Percentiles rank a stretch among this genome's conserved stretches.
Conservation (phyloP, 2,113 vertebrate genomes). For the Megaleporinus macrocephalus region DNA sequence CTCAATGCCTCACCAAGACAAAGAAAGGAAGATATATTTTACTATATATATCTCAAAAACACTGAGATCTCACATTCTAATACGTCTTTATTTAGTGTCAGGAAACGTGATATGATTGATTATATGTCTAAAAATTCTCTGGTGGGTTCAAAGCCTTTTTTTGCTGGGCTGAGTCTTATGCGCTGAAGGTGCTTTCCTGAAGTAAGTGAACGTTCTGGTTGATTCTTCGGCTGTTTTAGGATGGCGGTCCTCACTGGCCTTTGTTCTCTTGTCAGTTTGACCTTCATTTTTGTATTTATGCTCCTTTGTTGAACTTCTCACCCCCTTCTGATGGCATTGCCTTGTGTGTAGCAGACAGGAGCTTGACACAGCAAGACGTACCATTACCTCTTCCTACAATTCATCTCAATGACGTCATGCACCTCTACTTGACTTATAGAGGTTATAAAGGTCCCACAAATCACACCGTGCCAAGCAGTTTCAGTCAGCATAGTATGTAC, state of each 20-base stretch:
- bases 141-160: not conserved
- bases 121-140: too few species aligned
- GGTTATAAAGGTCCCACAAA: slow-evolving; percentile 45
- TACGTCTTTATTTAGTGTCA: too few species aligned
- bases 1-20: too few species aligned
- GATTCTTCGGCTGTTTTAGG: slow-evolving; percentile 19
- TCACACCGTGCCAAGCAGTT: slow-evolving; percentile 12
- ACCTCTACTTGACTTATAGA: slow-evolving; percentile 20
- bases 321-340: slow-evolving; percentile 69
- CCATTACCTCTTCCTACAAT: slow-evolving; percentile 55
- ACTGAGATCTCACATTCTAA: too few species aligned
- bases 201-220: not conserved
- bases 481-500: slow-evolving; percentile 15
- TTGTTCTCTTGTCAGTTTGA: slow-evolving; percentile 77
- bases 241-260: slow-evolving; percentile 61
- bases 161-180: not conserved
- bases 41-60: too few species aligned
- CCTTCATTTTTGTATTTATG: slow-evolving; percentile 78
- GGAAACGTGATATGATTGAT: too few species aligned
- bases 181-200: slow-evolving; percentile 13
- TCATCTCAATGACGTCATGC: slow-evolving; percentile 38
- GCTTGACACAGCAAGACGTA: slow-evolving; percentile 39
- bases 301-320: slow-evolving; percentile 73
- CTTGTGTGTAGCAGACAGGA: slow-evolving; percentile 20
- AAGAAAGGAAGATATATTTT: too few species aligned